Evolutionary conservation across 2,113 vertebrate species (phyloP), one percentile per base, ranked within the genome.

Genomic region (Xyliphius kryptos): DNA sequence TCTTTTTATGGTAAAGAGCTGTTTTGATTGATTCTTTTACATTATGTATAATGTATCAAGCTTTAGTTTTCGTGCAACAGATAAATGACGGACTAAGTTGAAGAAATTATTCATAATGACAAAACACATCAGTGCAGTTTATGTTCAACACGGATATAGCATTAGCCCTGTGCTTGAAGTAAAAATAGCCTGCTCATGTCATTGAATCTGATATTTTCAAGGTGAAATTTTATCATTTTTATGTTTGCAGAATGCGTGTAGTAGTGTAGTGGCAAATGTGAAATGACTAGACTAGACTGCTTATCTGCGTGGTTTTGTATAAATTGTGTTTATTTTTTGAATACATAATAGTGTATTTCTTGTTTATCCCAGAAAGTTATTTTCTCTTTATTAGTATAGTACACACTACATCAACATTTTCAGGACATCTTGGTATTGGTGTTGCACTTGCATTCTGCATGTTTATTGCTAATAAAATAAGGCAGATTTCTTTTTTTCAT

Each of bases 151-250:
- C 5, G 10, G 17, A 40, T 41, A 36, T 36, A 40, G 1, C 22
- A 36, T 11, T 12, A 36, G 8, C 8, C 4, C 1, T 13, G 12
- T 55, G 41, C 22, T 32, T 36, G 61, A 55, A 20, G 51, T 19
- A 20, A 54, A 54, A 55, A 64, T 64, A 17, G 15, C 51, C 11
- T 56, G 38, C 59, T 61, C 10, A 19, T 17, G 36, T 9, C n/a
- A 22, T 15, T 47, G 61, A 20, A 54, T 44, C 21, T n/a, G n/a
- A n/a, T n/a, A n/a, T n/a, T n/a, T n/a, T n/a, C n/a, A n/a, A n/a
- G n/a, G n/a, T n/a, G n/a, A n/a, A n/a, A n/a, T n/a, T n/a, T n/a
- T n/a, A n/a, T n/a, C n/a, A n/a, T n/a, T n/a, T n/a, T n/a, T n/a
- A 12, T 32, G 40, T 64, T 64, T 64, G 16, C 41, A 19, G 9